These are phyloP conservation scores for Scaeva pyrastri DNA, from an alignment of 2,888 invertebrate species.

Conservation along the genomic window DNA sequence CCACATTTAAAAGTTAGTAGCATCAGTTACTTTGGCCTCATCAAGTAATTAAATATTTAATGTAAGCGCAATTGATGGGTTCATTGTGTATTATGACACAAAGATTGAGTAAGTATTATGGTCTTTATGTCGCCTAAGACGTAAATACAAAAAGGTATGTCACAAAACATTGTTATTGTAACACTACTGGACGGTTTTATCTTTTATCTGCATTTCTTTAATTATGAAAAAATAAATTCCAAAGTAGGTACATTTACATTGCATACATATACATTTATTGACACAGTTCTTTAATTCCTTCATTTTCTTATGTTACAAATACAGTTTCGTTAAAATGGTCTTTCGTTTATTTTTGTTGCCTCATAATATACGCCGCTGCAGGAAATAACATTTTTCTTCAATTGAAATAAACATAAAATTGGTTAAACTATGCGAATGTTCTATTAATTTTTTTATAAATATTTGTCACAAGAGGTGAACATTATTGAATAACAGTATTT, in stretches of 20 bases:
- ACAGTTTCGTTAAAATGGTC: constrained; percentile 53
- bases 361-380: constrained; percentile 20
- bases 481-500: constrained; percentile 30
- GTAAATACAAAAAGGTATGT: too few relatives aligned
- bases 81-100: too few relatives aligned
- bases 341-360: constrained; percentile 4
- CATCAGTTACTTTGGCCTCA: too few relatives aligned
- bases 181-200: too few relatives aligned
- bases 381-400: constrained; percentile 18
- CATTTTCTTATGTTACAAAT: constrained; percentile 46
- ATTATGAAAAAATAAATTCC: neutral
- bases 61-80: too few relatives aligned
- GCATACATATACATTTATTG: constrained; percentile 73
- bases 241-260: constrained; percentile 18
- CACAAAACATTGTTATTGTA: too few relatives aligned
- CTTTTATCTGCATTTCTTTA: neutral
- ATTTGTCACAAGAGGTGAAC: constrained; percentile 38
- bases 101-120: too few relatives aligned
- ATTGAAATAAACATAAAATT: constrained; percentile 31
- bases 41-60: too few relatives aligned
- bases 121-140: too few relatives aligned
- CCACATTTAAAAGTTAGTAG: too few relatives aligned
- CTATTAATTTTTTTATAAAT: constrained; percentile 19
- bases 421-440: constrained; percentile 38
- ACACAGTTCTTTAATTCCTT: constrained; percentile 37